These are phyloP conservation scores for Dreissena rostriformis DNA, from an alignment of 1,140 invertebrate genomes.

Conservation along the genomic window DNA sequence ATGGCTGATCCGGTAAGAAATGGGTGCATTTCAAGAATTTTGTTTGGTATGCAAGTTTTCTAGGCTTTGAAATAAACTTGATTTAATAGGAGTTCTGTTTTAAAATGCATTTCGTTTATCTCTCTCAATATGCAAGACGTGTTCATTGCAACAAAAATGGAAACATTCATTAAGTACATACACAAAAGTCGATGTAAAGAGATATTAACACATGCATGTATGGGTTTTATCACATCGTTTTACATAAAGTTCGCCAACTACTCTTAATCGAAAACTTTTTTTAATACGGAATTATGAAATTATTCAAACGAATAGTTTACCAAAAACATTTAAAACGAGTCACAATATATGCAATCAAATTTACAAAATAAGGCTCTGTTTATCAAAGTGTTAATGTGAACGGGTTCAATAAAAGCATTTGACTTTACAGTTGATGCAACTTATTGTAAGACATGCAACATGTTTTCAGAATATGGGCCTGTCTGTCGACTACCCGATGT, in stretches of 20 bases:
- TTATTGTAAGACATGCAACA: not conserved
- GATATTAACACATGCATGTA: too few relatives aligned
- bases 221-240: too few relatives aligned
- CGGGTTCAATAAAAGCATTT: not conserved
- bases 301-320: not conserved
- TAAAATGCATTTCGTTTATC: not conserved
- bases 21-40: not conserved
- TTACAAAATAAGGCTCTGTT: not conserved
- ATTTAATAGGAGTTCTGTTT: not conserved
- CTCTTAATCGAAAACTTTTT: not conserved
- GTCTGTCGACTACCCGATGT: slow-evolving; percentile 37
- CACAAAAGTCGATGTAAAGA: too few relatives aligned
- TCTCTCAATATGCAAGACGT: not conserved
- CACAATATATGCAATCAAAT: not conserved
- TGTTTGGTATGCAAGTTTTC: not conserved
- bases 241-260: too few relatives aligned
- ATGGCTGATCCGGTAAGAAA: slow-evolving; percentile 58
- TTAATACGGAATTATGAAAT: not conserved
- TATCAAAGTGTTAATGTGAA: not conserved
- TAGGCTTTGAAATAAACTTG: not conserved
- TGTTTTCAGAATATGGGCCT: not conserved
- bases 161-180: too few relatives aligned
- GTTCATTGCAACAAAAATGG: too few relatives aligned
- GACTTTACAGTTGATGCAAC: not conserved
- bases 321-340: not conserved